Conservation (phyloP, 2,797 vertebrate genomes). For the Gymnocypris eckloni region DNA sequence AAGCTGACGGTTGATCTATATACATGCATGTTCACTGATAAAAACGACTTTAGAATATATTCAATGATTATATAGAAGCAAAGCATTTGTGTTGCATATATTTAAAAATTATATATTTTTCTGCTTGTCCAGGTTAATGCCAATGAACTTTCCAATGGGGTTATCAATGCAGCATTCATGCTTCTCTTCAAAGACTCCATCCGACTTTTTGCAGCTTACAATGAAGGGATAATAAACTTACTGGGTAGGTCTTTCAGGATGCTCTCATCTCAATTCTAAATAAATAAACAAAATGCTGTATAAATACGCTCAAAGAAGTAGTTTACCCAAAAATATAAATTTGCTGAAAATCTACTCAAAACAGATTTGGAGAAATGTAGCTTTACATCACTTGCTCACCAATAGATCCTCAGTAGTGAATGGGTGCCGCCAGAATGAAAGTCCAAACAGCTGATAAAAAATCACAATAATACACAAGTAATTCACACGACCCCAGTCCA, state of each 20-base stretch:
- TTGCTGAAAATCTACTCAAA: background rate
- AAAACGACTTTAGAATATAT: background rate
- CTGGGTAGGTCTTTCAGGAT: constrained; percentile 81
- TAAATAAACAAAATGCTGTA: too few species aligned
- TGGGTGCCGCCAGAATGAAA: background rate
- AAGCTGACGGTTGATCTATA: constrained; percentile 61
- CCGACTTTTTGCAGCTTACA: constrained; percentile 98
- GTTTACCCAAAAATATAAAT: background rate
- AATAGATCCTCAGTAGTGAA: background rate
- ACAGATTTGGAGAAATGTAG: background rate
- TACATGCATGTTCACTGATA: background rate
- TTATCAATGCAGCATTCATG: constrained; percentile 99
- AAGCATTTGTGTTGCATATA: constrained; percentile 25
- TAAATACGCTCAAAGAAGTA: background rate
- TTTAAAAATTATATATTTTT: background rate
- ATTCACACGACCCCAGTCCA: background rate
- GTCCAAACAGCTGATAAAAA: background rate
- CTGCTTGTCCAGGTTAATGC: constrained; percentile 89
- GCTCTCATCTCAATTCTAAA: background rate
- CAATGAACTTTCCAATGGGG: constrained; percentile 99
- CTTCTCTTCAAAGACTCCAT: constrained; percentile 99
- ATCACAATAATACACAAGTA: background rate
- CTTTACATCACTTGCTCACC: background rate
- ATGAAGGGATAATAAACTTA: constrained; percentile 99
- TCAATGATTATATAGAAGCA: constrained; percentile 23